These are phyloP conservation scores for Diadema setosum DNA, from an alignment of 35 echinoderm and acorn worm species.

Conservation along the genomic window DNA sequence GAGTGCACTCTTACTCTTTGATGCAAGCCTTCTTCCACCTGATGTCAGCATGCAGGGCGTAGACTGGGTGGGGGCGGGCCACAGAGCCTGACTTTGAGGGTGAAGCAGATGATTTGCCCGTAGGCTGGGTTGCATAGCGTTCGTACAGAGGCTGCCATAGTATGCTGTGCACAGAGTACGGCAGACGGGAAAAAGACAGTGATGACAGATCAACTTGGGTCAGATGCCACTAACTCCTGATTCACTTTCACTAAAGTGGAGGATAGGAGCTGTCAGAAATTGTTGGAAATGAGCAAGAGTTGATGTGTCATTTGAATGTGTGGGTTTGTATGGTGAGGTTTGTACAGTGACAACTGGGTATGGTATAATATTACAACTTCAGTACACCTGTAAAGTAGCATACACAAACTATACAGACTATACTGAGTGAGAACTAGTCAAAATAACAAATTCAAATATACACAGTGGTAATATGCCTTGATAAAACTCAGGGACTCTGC, in stretches of 20 bases:
- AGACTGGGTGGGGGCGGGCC: background rate
- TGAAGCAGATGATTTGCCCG: background rate
- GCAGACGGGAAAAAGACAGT: too few relatives aligned
- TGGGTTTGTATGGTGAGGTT: background rate
- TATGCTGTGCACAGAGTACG: background rate
- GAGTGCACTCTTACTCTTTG: slow-evolving; percentile 10
- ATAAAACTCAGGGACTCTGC: too few relatives aligned
- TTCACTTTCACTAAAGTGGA: background rate
- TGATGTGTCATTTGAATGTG: background rate
- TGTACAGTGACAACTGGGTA: too few relatives aligned
- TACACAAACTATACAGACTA: too few relatives aligned
- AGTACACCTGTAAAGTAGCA: too few relatives aligned
- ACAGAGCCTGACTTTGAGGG: background rate
- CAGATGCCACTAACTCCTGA: background rate
- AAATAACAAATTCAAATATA: too few relatives aligned
- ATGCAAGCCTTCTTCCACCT: slow-evolving; percentile 46
- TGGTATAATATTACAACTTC: too few relatives aligned
- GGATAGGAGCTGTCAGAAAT: background rate
- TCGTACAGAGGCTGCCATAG: slow-evolving; percentile 25
- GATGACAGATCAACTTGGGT: background rate
- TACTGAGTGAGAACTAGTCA: too few relatives aligned
- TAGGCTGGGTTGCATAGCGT: slow-evolving; percentile 2
- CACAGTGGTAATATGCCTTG: too few relatives aligned
- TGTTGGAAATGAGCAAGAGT: background rate
- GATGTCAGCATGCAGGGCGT: slow-evolving; percentile 4